Evolutionary conservation across 2,797 vertebrate genomes (phyloP).

Genomic region (Galagoides demidoff): DNA sequence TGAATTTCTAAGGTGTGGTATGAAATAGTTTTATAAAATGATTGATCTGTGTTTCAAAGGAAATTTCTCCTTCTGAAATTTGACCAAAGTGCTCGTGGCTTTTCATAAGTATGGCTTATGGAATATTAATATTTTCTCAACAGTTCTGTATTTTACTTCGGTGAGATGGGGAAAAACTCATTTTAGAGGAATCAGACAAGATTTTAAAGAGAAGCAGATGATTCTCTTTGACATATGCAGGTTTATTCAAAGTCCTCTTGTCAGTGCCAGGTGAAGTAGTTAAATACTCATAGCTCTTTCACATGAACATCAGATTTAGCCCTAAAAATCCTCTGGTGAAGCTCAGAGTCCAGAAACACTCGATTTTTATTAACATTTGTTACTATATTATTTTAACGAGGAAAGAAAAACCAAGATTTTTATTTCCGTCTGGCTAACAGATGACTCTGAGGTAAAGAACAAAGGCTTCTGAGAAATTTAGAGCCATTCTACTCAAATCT

Average conservation of each 20-base stretch:
- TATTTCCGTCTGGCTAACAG: background rate
- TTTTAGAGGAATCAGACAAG: background rate
- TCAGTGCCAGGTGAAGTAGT: slow-evolving; percentile 14
- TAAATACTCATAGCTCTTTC: background rate
- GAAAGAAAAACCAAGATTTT: background rate
- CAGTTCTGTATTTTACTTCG: background rate
- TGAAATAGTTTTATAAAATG: slow-evolving; percentile 54
- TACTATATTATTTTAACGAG: slow-evolving; percentile 25
- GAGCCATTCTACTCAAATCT: background rate
- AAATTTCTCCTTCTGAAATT: slow-evolving; percentile 44
- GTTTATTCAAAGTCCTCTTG: slow-evolving; percentile 51
- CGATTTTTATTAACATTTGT: slow-evolving; percentile 61
- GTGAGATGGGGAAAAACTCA: background rate
- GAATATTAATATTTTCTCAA: slow-evolving; percentile 39
- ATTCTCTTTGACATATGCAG: background rate
- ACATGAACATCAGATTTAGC: background rate
- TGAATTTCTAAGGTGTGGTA: slow-evolving; percentile 36
- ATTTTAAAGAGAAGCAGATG: slow-evolving; percentile 1
- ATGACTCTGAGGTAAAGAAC: background rate
- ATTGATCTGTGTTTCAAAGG: slow-evolving; percentile 67
- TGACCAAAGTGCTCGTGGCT: slow-evolving; percentile 34
- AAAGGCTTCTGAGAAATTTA: background rate
- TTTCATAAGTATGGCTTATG: slow-evolving; percentile 26
- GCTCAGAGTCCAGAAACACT: slow-evolving; percentile 9
- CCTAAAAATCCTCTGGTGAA: slow-evolving; percentile 5